phyloP scores from a whole-genome alignment of 2,797 vertebrate species.

The Girardinus metallicus region DNA sequence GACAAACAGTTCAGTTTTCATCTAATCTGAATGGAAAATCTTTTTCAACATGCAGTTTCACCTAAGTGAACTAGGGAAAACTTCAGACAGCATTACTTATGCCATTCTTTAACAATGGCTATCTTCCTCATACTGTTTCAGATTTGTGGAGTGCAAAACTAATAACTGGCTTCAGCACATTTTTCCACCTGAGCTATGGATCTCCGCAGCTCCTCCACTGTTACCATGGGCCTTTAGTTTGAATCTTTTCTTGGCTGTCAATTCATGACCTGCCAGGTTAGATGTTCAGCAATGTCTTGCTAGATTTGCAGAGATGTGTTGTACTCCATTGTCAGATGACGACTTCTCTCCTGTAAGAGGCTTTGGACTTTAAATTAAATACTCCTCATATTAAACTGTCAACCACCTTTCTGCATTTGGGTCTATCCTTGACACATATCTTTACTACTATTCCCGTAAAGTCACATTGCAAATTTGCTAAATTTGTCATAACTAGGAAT shows the following conservation, averaged over 20 bases:
- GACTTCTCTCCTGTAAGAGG: too few species aligned
- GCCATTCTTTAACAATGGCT: neutral
- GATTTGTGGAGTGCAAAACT: too few species aligned
- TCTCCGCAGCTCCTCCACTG: neutral
- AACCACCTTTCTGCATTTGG: neutral
- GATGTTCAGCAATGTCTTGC: neutral
- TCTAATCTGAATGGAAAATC: neutral
- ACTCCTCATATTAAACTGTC: neutral
- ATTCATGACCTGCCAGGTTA: neutral
- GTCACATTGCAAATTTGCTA: neutral
- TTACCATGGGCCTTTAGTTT: neutral
- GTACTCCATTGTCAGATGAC: neutral
- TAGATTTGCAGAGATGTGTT: neutral
- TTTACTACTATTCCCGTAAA: neutral
- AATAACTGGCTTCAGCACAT: too few species aligned
- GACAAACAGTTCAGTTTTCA: neutral
- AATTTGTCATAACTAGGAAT: neutral
- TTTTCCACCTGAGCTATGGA: too few species aligned
- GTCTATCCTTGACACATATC: neutral
- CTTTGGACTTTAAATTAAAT: too few species aligned
- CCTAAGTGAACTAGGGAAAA: neutral
- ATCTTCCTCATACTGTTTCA: neutral
- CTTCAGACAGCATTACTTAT: neutral
- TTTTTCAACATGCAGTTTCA: neutral
- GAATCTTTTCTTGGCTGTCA: neutral